Evolutionary conservation across 2,888 invertebrate genomes (phyloP).

Genomic region (Lithophane ornitopus): DNA sequence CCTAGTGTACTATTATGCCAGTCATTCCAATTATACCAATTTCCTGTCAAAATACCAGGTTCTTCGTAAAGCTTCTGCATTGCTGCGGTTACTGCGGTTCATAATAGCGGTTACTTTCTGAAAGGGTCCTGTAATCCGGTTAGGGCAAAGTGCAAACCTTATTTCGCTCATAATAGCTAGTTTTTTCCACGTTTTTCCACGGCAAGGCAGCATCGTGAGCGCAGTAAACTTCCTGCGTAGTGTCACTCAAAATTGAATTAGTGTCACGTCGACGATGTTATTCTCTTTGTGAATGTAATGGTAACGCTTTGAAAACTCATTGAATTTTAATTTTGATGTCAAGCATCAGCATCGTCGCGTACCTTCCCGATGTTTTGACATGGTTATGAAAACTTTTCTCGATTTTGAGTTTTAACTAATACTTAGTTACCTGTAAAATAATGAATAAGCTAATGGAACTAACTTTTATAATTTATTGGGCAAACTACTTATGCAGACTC

Average conservation of each 20-base stretch:
- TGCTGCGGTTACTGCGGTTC: background rate
- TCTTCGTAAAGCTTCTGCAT: background rate
- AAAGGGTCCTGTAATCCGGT: background rate
- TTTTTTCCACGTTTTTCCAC: background rate
- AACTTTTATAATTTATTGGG: no score
- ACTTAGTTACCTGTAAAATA: no score
- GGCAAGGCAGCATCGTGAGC: background rate
- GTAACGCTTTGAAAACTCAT: conserved; percentile 1
- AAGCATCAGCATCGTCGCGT: background rate
- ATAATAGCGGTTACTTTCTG: background rate
- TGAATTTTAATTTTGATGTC: conserved; percentile 1
- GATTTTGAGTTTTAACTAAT: background rate
- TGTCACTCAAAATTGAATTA: conserved; percentile 42
- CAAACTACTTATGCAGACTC: no score
- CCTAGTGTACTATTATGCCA: background rate
- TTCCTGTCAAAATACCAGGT: background rate
- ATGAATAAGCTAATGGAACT: no score
- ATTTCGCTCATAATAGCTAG: conserved; percentile 4
- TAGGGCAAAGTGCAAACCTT: background rate
- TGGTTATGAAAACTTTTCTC: background rate
- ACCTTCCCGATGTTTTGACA: background rate
- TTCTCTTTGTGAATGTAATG: background rate
- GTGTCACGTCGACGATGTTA: conserved; percentile 1
- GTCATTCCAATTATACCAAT: background rate
- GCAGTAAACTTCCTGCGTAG: conserved; percentile 30